Conservation (phyloP, 2,797 vertebrate species). For the Epinephelus awoara region DNA sequence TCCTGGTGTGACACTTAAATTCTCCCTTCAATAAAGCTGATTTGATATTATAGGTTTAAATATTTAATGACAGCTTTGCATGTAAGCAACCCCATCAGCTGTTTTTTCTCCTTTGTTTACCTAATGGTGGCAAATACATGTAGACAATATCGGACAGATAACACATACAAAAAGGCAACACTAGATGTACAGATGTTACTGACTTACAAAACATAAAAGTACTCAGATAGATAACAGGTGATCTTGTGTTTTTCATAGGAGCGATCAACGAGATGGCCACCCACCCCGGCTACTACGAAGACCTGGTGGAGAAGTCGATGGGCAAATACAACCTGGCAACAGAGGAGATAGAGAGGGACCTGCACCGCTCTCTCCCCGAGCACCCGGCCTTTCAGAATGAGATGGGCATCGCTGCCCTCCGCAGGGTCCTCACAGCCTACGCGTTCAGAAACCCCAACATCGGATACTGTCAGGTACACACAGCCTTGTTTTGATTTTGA, state of each 20-base stretch:
- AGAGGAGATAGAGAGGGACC: conserved; percentile 97
- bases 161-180: too few relatives aligned
- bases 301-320: conserved; percentile 98
- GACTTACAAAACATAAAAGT: too few relatives aligned
- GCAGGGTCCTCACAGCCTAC: conserved; percentile 97
- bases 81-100: neutral
- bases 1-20: neutral
- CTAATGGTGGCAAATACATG: too few relatives aligned
- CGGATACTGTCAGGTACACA: conserved; percentile 96
- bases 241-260: conserved; percentile 74
- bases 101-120: too few relatives aligned
- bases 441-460: conserved; percentile 99
- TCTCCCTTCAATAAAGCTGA: neutral
- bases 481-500: neutral
- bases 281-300: conserved; percentile 97
- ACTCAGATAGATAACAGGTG: too few relatives aligned
- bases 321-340: conserved; percentile 98
- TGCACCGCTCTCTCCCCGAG: conserved; percentile 97
- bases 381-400: conserved; percentile 99
- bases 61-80: neutral
- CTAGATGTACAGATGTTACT: too few relatives aligned
- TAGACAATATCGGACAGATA: too few relatives aligned
- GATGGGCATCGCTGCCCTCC: conserved; percentile 97
- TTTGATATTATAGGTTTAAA: neutral
- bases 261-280: conserved; percentile 98